These are phyloP conservation scores for Nesometra sesokonis DNA, from an alignment of 35 echinoderm and acorn worm genomes.

Conservation along the genomic window DNA sequence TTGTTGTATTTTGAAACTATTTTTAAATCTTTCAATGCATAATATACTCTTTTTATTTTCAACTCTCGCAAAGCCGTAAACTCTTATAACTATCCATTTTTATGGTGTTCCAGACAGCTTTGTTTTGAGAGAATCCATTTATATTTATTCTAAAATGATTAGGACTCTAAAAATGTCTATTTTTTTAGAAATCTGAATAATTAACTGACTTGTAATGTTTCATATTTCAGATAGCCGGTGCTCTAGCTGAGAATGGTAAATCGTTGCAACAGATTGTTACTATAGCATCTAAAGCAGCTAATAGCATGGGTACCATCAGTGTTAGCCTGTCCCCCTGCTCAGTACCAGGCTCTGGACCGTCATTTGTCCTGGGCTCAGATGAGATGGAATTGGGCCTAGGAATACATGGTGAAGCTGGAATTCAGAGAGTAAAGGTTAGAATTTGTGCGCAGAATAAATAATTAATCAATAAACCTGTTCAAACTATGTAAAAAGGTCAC, in stretches of 20 bases:
- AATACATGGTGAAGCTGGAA: slow-evolving; percentile 75
- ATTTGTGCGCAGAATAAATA: no score
- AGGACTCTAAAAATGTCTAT: neutral
- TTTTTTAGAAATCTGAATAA: neutral
- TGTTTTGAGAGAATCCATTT: neutral
- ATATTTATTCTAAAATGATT: neutral
- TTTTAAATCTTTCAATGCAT: no score
- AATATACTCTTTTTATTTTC: no score
- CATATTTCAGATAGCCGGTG: slow-evolving; percentile 52
- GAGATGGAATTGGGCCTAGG: slow-evolving; percentile 64
- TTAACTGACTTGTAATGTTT: no score
- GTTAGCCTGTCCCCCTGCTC: slow-evolving; percentile 70
- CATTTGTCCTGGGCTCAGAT: slow-evolving; percentile 33
- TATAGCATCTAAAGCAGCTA: slow-evolving; percentile 13
- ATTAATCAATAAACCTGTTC: no score
- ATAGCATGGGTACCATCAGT: slow-evolving; percentile 60
- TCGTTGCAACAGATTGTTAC: slow-evolving; percentile 39
- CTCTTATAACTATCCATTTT: no score
- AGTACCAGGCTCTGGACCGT: slow-evolving; percentile 60
- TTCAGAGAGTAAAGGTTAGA: slow-evolving; percentile 57
- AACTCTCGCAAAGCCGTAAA: no score
- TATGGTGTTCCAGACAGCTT: neutral
- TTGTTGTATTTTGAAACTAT: no score
- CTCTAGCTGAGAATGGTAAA: slow-evolving; percentile 56
- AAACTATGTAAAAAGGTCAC: no score